A percentile compares a stretch with the other conserved stretches of the same genome.
Evolutionary conservation across 2,888 invertebrate species (phyloP).

Genomic region (Maniola hyperantus): DNA sequence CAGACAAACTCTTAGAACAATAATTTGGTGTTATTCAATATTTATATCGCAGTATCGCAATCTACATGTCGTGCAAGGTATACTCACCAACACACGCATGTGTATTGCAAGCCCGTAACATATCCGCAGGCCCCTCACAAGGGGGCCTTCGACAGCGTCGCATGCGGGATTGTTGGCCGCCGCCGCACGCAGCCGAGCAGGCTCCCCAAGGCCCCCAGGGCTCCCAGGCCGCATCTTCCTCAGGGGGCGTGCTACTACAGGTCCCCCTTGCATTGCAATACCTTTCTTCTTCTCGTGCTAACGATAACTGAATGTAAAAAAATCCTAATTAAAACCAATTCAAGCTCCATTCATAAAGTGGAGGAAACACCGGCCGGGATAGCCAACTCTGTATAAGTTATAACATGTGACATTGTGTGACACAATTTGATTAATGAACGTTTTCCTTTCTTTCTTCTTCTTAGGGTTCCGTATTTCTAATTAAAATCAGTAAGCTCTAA

Average conservation of each 20-base stretch:
- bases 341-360: no score
- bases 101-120: conserved; percentile 88
- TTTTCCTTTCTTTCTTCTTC: no score
- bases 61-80: background rate
- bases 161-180: conserved; percentile 85
- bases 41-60: no score
- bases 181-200: conserved; percentile 68
- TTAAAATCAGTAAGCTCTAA: no score
- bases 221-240: conserved; percentile 51
- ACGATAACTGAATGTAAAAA: conserved; percentile 77
- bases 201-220: conserved; percentile 67
- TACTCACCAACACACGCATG: conserved; percentile 85
- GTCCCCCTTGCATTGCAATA: conserved; percentile 87
- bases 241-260: conserved; percentile 76
- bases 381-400: no score
- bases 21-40: no score
- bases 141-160: conserved; percentile 77
- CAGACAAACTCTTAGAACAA: no score
- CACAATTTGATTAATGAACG: no score
- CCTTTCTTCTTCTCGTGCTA: conserved; percentile 90
- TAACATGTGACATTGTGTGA: no score
- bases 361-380: no score
- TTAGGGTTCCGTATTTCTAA: no score
- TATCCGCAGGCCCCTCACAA: conserved; percentile 81
- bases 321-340: background rate